A percentile compares a stretch with the other conserved stretches of the same genome.
phyloP scores from a whole-genome alignment of 23 tunicate species.

The Diplosoma virens region DNA sequence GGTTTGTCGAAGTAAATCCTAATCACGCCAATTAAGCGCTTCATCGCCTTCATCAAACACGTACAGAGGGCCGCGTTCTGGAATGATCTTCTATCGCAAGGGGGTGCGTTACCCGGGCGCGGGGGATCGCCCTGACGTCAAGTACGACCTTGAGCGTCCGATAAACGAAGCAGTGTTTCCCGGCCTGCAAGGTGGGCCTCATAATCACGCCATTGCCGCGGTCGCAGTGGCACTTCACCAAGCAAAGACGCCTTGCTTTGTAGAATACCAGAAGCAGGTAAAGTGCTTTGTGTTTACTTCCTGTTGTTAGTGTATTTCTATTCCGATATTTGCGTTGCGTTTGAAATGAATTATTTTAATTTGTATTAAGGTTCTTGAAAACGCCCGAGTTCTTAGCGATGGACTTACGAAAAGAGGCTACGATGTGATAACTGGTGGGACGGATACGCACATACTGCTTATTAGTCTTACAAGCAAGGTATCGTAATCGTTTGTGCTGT shows the following conservation, averaged over 20 bases:
- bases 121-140: conserved; percentile 46
- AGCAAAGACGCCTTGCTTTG: conserved; percentile 69
- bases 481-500: not conserved
- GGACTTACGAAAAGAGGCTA: conserved; percentile 64
- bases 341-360: no score
- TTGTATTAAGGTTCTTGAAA: conserved; percentile 77
- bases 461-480: conserved; percentile 88
- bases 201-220: conserved; percentile 97
- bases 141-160: conserved; percentile 92
- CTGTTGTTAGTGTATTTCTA: not conserved
- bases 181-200: conserved; percentile 99
- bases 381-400: conserved; percentile 66
- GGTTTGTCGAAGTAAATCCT: no score
- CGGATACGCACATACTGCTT: conserved; percentile 89
- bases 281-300: no score
- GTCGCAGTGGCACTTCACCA: conserved; percentile 91
- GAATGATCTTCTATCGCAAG: conserved; percentile 90
- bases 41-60: no score
- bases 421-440: conserved; percentile 89
- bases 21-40: no score
- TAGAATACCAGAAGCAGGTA: conserved; percentile 82
- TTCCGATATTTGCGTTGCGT: not conserved
- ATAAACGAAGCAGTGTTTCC: conserved; percentile 99
- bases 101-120: conserved; percentile 58
- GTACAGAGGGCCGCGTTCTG: conserved; percentile 91